A percentile compares a stretch with the other conserved stretches of the same genome.
Conservation (phyloP, 2,888 invertebrate species). For the Rhagonycha lutea region DNA sequence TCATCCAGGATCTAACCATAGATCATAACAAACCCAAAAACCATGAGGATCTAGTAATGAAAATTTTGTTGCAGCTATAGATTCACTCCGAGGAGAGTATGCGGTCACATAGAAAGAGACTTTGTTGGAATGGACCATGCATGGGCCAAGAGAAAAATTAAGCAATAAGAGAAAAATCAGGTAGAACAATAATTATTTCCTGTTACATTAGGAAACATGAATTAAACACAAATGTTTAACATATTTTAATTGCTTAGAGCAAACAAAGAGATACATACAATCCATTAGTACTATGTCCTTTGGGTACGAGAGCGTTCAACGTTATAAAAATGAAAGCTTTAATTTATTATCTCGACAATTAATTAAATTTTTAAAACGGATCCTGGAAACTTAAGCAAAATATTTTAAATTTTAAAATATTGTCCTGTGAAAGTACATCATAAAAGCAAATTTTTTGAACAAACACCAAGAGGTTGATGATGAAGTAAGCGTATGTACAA, state of each 20-base stretch:
- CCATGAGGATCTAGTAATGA: too few relatives aligned
- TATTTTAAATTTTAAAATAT: neutral
- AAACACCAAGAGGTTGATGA: neutral
- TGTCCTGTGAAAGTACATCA: neutral
- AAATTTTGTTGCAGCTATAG: too few relatives aligned
- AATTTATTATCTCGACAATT: neutral
- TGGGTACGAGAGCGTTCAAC: neutral
- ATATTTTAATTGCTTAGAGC: neutral
- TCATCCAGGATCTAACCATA: too few relatives aligned
- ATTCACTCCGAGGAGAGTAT: too few relatives aligned
- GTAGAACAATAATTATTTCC: too few relatives aligned
- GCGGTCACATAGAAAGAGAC: too few relatives aligned
- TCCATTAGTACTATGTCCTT: neutral
- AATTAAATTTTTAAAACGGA: neutral
- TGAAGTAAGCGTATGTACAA: neutral
- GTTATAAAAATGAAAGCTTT: neutral
- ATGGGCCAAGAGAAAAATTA: too few relatives aligned
- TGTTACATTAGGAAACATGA: too few relatives aligned
- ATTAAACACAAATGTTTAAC: neutral
- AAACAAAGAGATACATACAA: neutral
- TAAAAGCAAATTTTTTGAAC: neutral
- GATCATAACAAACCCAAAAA: too few relatives aligned
- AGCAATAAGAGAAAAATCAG: too few relatives aligned
- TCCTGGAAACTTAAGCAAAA: neutral
- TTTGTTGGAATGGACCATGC: too few relatives aligned